Evolutionary conservation across 1,140 invertebrate species (phyloP).

Genomic region (Triops cancriformis): DNA sequence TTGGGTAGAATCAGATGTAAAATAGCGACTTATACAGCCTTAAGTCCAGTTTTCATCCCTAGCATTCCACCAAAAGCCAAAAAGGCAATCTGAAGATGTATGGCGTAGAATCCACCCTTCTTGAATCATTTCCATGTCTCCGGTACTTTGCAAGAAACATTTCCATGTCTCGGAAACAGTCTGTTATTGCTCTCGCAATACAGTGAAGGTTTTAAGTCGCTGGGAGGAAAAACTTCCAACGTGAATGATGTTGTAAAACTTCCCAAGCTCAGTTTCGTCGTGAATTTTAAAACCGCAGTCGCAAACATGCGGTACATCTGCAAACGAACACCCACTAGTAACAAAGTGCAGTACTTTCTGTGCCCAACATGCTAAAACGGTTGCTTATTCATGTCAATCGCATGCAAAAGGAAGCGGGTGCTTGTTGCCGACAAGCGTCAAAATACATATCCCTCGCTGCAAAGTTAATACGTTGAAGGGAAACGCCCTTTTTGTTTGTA

Average conservation of each 20-base stretch:
- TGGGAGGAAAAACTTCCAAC: no score
- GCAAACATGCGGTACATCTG: no score
- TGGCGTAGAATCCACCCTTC: background rate
- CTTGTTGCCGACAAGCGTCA: background rate
- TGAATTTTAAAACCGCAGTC: no score
- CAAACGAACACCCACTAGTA: no score
- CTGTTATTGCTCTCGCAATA: no score
- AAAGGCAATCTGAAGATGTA: background rate
- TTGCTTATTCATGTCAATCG: constrained; percentile 1
- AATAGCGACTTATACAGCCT: background rate
- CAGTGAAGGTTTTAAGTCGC: no score
- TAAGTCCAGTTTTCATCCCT: background rate
- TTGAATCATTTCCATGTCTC: background rate
- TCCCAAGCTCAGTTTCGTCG: no score
- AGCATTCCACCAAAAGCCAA: background rate
- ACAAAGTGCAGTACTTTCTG: background rate
- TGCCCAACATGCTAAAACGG: background rate
- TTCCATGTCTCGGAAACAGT: no score
- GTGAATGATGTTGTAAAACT: no score
- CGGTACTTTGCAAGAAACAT: no score
- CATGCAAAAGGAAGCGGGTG: background rate
- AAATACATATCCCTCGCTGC: background rate
- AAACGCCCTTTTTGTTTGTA: background rate
- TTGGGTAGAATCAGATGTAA: background rate
- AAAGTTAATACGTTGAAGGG: background rate